Base-by-base conservation (phyloP, 2,888 invertebrate genomes). In the Euzetes globulus region DNA sequence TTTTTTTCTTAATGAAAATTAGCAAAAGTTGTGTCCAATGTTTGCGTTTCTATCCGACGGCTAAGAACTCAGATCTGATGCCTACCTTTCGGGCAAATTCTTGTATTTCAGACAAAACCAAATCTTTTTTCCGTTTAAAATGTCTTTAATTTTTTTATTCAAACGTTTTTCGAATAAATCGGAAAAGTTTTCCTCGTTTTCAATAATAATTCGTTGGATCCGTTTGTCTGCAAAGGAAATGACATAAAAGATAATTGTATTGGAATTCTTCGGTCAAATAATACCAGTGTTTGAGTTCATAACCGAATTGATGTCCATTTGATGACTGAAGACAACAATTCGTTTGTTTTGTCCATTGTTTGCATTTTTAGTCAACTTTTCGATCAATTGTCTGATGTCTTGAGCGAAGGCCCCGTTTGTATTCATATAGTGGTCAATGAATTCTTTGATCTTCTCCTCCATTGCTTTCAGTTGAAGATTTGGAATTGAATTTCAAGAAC, bases 41-140 rank as follows among this genome's bases (percentile, higher is more conserved):
- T n/a, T n/a, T n/a, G n/a, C n/a, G n/a, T n/a, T n/a, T n/a, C n/a
- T n/a, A n/a, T n/a, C n/a, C 11, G 2, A 4, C 27, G 17, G 27
- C 1, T 22, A 68, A 41, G 13, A 19, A 7, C 1, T 22, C 33
- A 17, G 68, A 63, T 33, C 7, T 5, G 19, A 63, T 41, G 41
- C 45, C 22, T 17, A 68, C 68, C 22, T 45, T 41, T 68, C 3
- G 3, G 68, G 45, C 68, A 68, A 68, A 68, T 68, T 68, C 41
- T 68, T 68, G 22, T 22, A 45, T 22, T 68, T 68, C 1, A 68
- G 41, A 41, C 17, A 41, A 37, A 68, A 68, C 41, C 41, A 68
- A 19, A 68, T 9, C 41, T 68, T 68, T 3, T 37, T 15, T 5
- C 25, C 41, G 1, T 33, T 29, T 6, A 63, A 29, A 13, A 63